Evolutionary conservation across 2,797 vertebrate genomes (phyloP), one percentile per base, ranked within the genome.

Genomic region (Masticophis lateralis): DNA sequence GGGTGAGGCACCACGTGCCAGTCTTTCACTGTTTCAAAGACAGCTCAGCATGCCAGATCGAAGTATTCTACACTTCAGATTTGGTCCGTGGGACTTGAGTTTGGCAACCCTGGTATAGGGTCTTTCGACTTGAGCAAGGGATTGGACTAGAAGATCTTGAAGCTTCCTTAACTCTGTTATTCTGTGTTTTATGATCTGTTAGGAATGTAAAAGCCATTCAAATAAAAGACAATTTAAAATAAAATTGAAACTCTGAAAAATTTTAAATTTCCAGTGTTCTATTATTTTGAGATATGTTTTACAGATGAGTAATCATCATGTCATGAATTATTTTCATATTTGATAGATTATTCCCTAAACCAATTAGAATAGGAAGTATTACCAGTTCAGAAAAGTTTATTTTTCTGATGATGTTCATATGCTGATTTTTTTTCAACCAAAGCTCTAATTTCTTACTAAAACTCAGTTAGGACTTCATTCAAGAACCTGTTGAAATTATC

Each of bases 361-460:
- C n/a, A 43, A 61, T n/a, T 56, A 43, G 59, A 28, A 88, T 47
- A 47, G 55, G 14, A 79, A 22, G 56, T 87, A 18, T 27, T 43
- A 7, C 79, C 61, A 63, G 18, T n/a, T 28, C 53, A 87, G 60
- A 20, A 69, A 91, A n/a, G 9, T 18, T 87, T 18, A 51, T 88
- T 60, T 51, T 90, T 79, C 2, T 53, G 22, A 86, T 27, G n/a
- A 57, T 25, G 9, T 47, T n/a, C 32, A 59, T 37, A 20, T 27
- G 53, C 53, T 47, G 57, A 57, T 86, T 63, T 13, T 60, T 28
- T 86, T 66, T 9, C 2, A 95, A 93, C 25, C 55, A 86, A 0
- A 32, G 4, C 55, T 93, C 89, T 66, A 79, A 90, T 60, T 93
- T 89, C 87, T 92, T 37, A 69, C 28, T n/a, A 90, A 66, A 88